Base-by-base conservation (phyloP, 2,888 invertebrate species). In the Lasioglossum villosulum region DNA sequence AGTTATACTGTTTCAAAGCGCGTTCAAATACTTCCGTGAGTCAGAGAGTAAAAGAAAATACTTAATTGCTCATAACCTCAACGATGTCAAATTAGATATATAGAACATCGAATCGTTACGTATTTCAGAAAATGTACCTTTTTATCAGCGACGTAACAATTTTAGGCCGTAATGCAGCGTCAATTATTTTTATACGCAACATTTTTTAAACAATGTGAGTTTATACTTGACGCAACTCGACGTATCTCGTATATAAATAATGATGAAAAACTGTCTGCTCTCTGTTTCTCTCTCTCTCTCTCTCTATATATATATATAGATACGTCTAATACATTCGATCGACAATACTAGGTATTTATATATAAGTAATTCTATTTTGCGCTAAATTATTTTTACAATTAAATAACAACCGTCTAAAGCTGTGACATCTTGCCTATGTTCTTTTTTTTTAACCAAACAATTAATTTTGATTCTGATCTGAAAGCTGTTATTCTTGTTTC, bases 61-160 rank as follows among this genome's bases (percentile, higher is more conserved):
- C n/a, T n/a, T n/a, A n/a, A n/a, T n/a, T n/a, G n/a, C n/a, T 45
- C 23, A 37, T 78, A 84, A 78, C 78, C 59, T 78, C 8, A 34
- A 1, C 16, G 19, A 5, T 34, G n/a, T n/a, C n/a, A n/a, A 39
- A 70, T n/a, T n/a, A 5, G 14, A 5, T 39, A n/a, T n/a, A n/a
- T n/a, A 12, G 23, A 70, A 39, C 34, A 37, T 23, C 2, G 1
- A 66, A 68, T 37, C 68, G 10, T 68, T 37, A 70, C 23, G 14
- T 1, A n/a, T n/a, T 70, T 70, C 14, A 39, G 56, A 34, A n/a
- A 76, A 86, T 84, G 80, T 86, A 86, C 85, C 85, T 86, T 4
- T 39, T 48, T 48, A 85, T 68, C 14, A 85, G 42, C 39, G 52
- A 23, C 27, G 23, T 59, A 14, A 19, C 23, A n/a, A 1, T 37